These are phyloP conservation scores for Limnephilus lunatus DNA, from an alignment of 2,888 invertebrate species.

Conservation along the genomic window DNA sequence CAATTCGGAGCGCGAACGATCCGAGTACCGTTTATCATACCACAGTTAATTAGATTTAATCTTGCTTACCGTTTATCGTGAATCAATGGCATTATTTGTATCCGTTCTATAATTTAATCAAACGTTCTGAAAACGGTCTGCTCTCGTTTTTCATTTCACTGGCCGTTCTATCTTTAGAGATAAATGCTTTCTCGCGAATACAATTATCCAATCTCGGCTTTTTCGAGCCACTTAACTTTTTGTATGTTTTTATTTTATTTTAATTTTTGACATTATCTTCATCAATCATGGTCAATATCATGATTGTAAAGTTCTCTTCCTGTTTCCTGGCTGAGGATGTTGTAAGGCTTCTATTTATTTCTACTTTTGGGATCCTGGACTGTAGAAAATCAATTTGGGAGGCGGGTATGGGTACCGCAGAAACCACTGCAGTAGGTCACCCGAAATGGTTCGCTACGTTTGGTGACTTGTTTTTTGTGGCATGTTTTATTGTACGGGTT, in stretches of 20 bases:
- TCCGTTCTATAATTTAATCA: not conserved
- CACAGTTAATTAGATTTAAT: not conserved
- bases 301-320: not conserved
- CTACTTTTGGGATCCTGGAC: not conserved
- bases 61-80: not conserved
- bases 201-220: not conserved
- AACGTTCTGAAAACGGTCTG: not conserved
- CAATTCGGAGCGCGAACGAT: not conserved
- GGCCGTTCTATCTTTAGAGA: not conserved
- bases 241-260: not conserved
- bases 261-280: not conserved
- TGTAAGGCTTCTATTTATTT: not conserved
- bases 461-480: too few species aligned
- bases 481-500: too few species aligned
- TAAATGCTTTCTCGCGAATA: not conserved
- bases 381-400: too few species aligned
- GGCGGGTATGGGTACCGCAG: too few species aligned
- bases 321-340: not conserved
- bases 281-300: not conserved
- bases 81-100: not conserved
- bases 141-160: conserved; percentile 2
- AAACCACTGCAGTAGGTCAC: too few species aligned
- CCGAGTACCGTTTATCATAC: not conserved
- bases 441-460: too few species aligned
- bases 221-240: not conserved